Conservation (phyloP, 2,888 invertebrate genomes). For the Pegoplata infirma region DNA sequence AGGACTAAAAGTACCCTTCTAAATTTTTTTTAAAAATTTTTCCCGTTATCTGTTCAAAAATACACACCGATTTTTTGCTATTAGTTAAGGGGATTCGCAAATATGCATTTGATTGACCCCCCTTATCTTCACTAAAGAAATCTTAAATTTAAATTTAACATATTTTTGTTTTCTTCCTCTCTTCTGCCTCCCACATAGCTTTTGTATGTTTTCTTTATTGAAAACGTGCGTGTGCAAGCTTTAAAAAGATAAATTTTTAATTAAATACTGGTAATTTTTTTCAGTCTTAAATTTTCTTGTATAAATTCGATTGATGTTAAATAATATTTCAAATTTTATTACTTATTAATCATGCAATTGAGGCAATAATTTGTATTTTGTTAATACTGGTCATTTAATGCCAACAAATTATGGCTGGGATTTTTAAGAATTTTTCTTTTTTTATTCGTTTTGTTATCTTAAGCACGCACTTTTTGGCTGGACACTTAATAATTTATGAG, state of each 20-base stretch:
- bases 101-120: too few species aligned
- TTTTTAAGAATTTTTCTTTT: slow-evolving; percentile 3
- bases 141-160: too few species aligned
- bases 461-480: slow-evolving; percentile 45
- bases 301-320: slow-evolving; percentile 26
- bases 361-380: slow-evolving; percentile 26
- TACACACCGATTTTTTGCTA: too few species aligned
- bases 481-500: slow-evolving; percentile 33
- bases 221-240: slow-evolving; percentile 4
- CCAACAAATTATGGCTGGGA: slow-evolving; percentile 16
- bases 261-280: slow-evolving; percentile 16
- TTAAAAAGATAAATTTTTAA: slow-evolving; percentile 20
- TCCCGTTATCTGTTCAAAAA: too few species aligned
- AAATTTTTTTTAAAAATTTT: too few species aligned
- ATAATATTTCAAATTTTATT: slow-evolving; percentile 49
- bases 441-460: slow-evolving; percentile 32
- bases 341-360: slow-evolving; percentile 51
- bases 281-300: neutral
- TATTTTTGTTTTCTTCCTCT: too few species aligned
- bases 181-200: neutral
- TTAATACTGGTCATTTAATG: neutral
- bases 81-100: too few species aligned
- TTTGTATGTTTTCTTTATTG: neutral
- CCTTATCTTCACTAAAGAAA: too few species aligned
- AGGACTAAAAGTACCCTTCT: too few species aligned